Conservation (phyloP, 2,888 invertebrate species). For the Phortica okadai region DNA sequence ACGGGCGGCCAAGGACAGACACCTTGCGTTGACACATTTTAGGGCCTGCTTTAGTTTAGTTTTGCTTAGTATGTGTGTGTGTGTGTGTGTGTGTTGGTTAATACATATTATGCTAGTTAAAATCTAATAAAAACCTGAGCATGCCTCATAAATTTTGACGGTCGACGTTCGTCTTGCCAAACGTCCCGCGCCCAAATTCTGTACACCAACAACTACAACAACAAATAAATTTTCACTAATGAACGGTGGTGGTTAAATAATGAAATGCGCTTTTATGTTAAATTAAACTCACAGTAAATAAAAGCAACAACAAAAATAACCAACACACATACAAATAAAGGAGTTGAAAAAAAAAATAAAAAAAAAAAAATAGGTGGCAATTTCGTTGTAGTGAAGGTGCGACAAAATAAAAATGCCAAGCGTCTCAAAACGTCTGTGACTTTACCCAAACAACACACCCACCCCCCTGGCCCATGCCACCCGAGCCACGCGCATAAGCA, state of each 20-base stretch:
- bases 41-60: background rate
- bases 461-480: background rate
- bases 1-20: too few species aligned
- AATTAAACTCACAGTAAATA: constrained; percentile 54
- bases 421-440: background rate
- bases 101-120: constrained; percentile 74
- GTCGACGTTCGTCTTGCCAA: constrained; percentile 1
- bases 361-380: constrained; percentile 60
- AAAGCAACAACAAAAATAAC: background rate
- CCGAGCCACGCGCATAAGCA: too few species aligned
- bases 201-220: constrained; percentile 35
- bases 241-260: constrained; percentile 24
- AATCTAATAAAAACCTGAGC: constrained; percentile 76
- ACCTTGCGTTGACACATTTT: background rate
- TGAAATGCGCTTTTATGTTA: constrained; percentile 68
- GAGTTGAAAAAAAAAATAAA: too few species aligned
- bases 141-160: constrained; percentile 76
- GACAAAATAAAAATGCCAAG: constrained; percentile 69
- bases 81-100: background rate
- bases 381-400: constrained; percentile 72
- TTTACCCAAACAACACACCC: background rate
- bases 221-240: background rate
- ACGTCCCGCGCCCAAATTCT: background rate
- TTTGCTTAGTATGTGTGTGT: background rate
- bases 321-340: too few species aligned